Conservation (phyloP, 2,113 vertebrate species). For the Rhea pennata region DNA sequence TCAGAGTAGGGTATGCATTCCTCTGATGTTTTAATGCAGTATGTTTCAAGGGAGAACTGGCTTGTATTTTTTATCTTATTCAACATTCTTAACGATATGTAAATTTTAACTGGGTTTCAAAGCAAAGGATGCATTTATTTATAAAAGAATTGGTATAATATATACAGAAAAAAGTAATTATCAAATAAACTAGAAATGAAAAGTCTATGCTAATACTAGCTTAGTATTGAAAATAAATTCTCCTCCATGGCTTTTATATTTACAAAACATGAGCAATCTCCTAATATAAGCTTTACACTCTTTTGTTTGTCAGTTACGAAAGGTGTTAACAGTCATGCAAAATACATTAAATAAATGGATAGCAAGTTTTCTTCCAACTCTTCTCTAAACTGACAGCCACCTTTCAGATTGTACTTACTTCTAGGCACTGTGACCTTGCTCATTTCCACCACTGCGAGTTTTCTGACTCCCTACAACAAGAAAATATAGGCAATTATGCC, state of each 20-base stretch:
- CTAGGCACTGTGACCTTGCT: conserved; percentile 49
- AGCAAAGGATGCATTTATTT: background rate
- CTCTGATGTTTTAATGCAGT: background rate
- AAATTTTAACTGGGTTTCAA: background rate
- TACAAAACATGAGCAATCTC: background rate
- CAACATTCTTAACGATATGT: background rate
- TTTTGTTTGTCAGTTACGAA: background rate
- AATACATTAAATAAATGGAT: background rate
- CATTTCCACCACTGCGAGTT: conserved; percentile 42
- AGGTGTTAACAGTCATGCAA: background rate
- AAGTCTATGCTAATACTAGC: background rate
- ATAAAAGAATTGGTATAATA: background rate
- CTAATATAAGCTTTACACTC: background rate
- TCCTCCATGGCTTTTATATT: background rate
- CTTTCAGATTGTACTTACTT: background rate
- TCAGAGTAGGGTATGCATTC: background rate
- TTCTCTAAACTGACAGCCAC: background rate
- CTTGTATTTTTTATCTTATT: background rate
- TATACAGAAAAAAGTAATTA: background rate
- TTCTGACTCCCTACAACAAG: background rate
- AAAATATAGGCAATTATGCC: background rate
- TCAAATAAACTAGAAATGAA: background rate
- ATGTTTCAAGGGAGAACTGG: background rate
- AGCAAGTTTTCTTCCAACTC: background rate
- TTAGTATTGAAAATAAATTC: background rate